These are phyloP conservation scores for Sitta europaea DNA, from an alignment of 2,113 vertebrate species.

Conservation along the genomic window DNA sequence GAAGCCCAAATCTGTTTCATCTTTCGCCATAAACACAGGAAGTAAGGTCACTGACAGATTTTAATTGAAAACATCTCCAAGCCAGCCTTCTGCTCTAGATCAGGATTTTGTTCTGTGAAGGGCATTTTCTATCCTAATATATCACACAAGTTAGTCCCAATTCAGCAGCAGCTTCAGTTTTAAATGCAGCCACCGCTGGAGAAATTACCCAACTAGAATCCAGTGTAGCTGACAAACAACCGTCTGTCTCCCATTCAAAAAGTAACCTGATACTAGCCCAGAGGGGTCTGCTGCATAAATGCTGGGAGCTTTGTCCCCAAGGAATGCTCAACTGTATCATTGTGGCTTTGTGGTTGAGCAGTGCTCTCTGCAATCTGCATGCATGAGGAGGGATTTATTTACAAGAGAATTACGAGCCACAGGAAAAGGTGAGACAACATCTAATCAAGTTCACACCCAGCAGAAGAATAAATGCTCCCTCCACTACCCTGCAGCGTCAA, in stretches of 20 bases:
- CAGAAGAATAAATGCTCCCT: neutral
- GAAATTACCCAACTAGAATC: neutral
- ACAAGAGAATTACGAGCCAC: neutral
- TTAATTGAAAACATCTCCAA: constrained; percentile 59
- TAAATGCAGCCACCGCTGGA: neutral
- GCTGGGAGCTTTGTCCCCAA: neutral
- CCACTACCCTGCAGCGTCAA: neutral
- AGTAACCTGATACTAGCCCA: neutral
- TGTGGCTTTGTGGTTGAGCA: neutral
- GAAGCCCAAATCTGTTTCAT: constrained; percentile 52
- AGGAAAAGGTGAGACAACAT: neutral
- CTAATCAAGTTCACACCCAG: neutral
- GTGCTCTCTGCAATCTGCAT: neutral
- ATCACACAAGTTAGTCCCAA: neutral
- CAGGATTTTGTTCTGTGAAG: neutral
- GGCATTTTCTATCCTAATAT: neutral
- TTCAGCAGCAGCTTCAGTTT: neutral
- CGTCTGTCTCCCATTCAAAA: neutral
- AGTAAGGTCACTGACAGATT: constrained; percentile 52
- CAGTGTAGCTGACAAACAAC: neutral
- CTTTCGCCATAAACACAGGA: constrained; percentile 36
- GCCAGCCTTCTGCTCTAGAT: neutral
- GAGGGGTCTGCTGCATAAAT: neutral
- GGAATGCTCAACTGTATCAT: neutral
- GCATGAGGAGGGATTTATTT: neutral